phyloP scores from a whole-genome alignment of 2,888 invertebrate genomes.

The Eilema griseolum region DNA sequence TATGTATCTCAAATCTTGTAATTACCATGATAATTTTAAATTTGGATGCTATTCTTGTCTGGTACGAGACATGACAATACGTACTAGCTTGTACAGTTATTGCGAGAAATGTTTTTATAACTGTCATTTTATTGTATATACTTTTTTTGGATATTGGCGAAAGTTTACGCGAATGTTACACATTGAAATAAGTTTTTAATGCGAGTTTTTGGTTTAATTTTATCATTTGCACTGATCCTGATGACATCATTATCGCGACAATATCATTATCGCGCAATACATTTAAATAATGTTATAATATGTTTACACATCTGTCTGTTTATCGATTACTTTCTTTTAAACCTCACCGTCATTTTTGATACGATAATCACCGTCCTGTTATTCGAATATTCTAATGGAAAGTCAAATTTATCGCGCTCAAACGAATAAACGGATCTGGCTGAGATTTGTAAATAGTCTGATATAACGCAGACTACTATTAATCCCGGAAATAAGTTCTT shows the following conservation, averaged over 20 bases:
- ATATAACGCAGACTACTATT: too few species aligned
- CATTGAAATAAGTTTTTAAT: too few species aligned
- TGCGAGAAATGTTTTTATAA: background rate
- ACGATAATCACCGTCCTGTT: background rate
- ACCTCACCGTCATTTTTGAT: background rate
- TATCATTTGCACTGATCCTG: too few species aligned
- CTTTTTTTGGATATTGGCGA: too few species aligned
- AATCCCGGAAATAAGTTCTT: background rate
- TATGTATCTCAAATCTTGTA: slow-evolving; percentile 9
- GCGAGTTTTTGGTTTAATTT: too few species aligned
- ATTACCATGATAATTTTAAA: slow-evolving; percentile 12
- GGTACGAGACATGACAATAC: background rate
- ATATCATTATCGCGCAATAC: background rate
- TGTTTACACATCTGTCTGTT: background rate
- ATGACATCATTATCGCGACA: too few species aligned
- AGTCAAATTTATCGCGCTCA: background rate
- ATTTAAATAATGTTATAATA: background rate
- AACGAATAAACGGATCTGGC: too few species aligned
- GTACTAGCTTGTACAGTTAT: background rate
- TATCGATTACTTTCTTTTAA: background rate
- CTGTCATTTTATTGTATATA: too few species aligned
- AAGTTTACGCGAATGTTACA: too few species aligned
- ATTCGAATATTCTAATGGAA: background rate
- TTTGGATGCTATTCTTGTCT: slow-evolving; percentile 3
- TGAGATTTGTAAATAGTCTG: too few species aligned